Percentiles rank a stretch among this genome's conserved stretches.
Conservation (phyloP, 2,113 vertebrate genomes). For the Archocentrus centrarchus region DNA sequence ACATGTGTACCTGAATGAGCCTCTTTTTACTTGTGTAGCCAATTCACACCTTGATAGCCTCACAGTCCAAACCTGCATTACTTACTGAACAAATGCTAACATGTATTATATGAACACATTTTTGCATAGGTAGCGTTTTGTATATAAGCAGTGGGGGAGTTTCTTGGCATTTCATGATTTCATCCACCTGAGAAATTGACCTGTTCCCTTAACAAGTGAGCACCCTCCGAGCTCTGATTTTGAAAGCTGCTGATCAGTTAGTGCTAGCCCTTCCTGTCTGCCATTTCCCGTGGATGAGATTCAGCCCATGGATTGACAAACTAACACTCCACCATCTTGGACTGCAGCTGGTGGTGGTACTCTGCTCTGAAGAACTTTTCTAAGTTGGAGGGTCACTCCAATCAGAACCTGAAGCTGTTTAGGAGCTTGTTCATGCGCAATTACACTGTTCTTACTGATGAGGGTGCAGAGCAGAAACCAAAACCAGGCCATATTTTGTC, state of each 20-base stretch:
- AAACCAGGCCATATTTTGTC: too few species aligned
- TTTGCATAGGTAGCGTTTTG: background rate
- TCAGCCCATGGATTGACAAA: too few species aligned
- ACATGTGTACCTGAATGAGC: too few species aligned
- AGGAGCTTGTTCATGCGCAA: background rate
- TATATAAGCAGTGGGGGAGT: background rate
- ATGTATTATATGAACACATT: background rate
- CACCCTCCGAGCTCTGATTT: background rate
- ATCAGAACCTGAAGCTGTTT: background rate
- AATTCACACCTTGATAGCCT: background rate
- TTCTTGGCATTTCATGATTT: background rate
- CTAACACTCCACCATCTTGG: background rate
- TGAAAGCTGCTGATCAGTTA: background rate
- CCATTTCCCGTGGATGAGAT: background rate
- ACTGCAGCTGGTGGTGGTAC: background rate
- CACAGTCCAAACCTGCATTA: background rate
- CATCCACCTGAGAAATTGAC: background rate
- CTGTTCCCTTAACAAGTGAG: too few species aligned
- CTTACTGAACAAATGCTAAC: background rate
- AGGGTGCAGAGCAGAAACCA: background rate
- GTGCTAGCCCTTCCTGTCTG: fast-evolving
- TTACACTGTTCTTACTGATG: too few species aligned
- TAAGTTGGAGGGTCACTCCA: background rate
- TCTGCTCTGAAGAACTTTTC: background rate
- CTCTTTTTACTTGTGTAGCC: background rate